A percentile compares a stretch with the other conserved stretches of the same genome.
Evolutionary conservation across 2,113 vertebrate genomes (phyloP).

Genomic region (Labeo catla): DNA sequence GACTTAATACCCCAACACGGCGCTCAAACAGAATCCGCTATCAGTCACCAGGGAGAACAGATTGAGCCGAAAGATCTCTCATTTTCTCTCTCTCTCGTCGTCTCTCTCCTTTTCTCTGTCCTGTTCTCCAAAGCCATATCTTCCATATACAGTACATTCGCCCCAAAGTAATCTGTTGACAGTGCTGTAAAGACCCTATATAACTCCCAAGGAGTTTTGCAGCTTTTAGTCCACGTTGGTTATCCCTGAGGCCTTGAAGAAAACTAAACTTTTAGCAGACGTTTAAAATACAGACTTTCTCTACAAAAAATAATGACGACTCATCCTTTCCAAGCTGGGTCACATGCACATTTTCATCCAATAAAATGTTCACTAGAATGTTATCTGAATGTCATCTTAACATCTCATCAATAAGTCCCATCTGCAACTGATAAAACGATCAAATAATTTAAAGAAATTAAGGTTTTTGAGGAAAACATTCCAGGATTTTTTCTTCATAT

Average conservation of each 20-base stretch:
- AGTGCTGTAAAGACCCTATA: background rate
- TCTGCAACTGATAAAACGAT: background rate
- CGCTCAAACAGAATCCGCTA: slow-evolving; percentile 70
- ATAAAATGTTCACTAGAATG: background rate
- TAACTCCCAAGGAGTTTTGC: background rate
- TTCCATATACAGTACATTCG: background rate
- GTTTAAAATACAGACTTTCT: background rate
- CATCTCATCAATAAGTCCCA: background rate
- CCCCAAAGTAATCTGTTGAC: background rate
- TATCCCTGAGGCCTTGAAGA: background rate
- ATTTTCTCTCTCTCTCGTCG: slow-evolving; percentile 29
- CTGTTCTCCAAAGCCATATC: background rate
- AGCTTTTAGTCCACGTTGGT: background rate
- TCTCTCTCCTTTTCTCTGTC: background rate
- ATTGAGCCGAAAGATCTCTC: slow-evolving; percentile 57
- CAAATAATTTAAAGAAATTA: too few species aligned
- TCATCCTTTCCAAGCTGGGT: background rate
- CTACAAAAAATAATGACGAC: background rate
- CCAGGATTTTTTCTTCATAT: too few species aligned
- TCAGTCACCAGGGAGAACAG: slow-evolving; percentile 50
- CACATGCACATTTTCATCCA: background rate
- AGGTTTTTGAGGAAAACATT: too few species aligned
- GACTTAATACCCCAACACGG: slow-evolving; percentile 60
- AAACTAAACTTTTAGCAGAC: slow-evolving; percentile 3
- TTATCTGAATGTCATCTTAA: background rate